Percentiles rank a stretch among this genome's conserved stretches.
phyloP scores from a whole-genome alignment of 1,140 invertebrate species.

The Mesaphorura yosii region DNA sequence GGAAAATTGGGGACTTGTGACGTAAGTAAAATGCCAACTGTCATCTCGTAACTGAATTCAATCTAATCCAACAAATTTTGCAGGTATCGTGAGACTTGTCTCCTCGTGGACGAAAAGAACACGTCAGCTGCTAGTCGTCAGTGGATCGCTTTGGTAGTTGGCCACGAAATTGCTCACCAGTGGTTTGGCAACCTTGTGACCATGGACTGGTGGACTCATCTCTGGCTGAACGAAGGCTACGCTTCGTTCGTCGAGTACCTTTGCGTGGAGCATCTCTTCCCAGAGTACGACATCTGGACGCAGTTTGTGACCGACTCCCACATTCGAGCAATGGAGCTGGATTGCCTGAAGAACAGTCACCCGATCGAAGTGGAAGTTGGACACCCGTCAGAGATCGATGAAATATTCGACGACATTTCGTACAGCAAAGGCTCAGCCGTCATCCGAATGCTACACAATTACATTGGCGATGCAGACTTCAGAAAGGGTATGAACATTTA shows the following conservation, averaged over 20 bases:
- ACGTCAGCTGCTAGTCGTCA: slow-evolving; percentile 72
- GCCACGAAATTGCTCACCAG: slow-evolving; percentile 74
- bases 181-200: slow-evolving; percentile 85
- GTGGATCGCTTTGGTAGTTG: slow-evolving; percentile 73
- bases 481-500: slow-evolving; percentile 90
- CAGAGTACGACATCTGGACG: slow-evolving; percentile 62
- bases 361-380: slow-evolving; percentile 78
- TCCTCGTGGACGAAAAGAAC: slow-evolving; percentile 70
- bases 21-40: slow-evolving; percentile 39
- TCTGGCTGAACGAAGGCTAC: slow-evolving; percentile 89
- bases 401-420: slow-evolving; percentile 92
- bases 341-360: slow-evolving; percentile 79
- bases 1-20: slow-evolving; percentile 55
- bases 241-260: slow-evolving; percentile 79
- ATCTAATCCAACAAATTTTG: slow-evolving; percentile 66
- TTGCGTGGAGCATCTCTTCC: slow-evolving; percentile 75
- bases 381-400: slow-evolving; percentile 81
- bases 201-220: slow-evolving; percentile 64
- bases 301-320: slow-evolving; percentile 75
- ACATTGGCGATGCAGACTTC: slow-evolving; percentile 88
- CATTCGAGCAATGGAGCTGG: slow-evolving; percentile 69
- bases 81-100: slow-evolving; percentile 64
- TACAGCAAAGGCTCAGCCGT: slow-evolving; percentile 84
- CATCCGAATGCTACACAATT: slow-evolving; percentile 91
- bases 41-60: slow-evolving; percentile 46